Evolutionary conservation across 2,888 invertebrate genomes (phyloP).

Genomic region (Cheilosia variabilis): DNA sequence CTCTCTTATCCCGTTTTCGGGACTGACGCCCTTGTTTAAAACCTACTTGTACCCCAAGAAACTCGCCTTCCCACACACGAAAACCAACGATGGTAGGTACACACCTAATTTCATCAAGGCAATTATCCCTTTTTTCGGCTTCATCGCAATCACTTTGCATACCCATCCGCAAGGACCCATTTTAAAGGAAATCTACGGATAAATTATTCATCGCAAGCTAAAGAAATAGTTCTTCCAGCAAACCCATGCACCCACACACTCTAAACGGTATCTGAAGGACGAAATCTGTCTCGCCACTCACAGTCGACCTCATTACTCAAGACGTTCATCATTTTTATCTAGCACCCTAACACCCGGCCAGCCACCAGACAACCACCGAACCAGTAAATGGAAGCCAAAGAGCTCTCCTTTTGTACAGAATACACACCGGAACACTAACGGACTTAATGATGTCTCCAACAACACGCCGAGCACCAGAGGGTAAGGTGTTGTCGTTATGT

Average conservation of each 20-base stretch:
- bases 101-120: too few relatives aligned
- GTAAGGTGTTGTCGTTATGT: conserved; percentile 51
- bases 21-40: too few relatives aligned
- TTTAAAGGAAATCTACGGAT: conserved; percentile 38
- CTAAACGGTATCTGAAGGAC: conserved; percentile 56
- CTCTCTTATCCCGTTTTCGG: too few relatives aligned
- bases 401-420: conserved; percentile 41
- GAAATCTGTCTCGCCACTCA: conserved; percentile 73
- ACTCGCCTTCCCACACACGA: too few relatives aligned
- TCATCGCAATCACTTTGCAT: conserved; percentile 26
- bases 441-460: conserved; percentile 73
- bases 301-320: conserved; percentile 74
- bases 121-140: neutral
- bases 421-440: conserved; percentile 40
- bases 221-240: conserved; percentile 32
- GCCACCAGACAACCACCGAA: conserved; percentile 49
- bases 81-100: too few relatives aligned
- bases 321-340: conserved; percentile 75
- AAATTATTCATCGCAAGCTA: conserved; percentile 58
- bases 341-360: conserved; percentile 46
- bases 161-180: conserved; percentile 32
- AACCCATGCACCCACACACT: neutral
- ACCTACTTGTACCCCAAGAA: too few relatives aligned
- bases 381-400: conserved; percentile 66
- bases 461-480: conserved; percentile 18